Evolutionary conservation across 2,888 invertebrate genomes (phyloP).

Genomic region (Lasiommata megera): DNA sequence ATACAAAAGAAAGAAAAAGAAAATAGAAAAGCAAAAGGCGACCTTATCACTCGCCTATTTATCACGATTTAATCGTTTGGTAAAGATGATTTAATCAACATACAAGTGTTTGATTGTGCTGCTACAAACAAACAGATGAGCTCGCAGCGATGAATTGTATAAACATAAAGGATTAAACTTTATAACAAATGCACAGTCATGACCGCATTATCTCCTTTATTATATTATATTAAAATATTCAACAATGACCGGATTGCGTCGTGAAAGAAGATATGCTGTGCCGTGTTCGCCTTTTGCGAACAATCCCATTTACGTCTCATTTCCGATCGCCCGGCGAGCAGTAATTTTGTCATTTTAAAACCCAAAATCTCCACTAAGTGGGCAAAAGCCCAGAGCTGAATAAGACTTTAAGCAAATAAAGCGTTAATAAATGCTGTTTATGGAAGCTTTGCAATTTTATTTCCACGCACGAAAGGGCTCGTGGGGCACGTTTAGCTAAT

Average conservation of each 20-base stretch:
- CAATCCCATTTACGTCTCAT: slow-evolving; percentile 73
- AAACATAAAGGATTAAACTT: background rate
- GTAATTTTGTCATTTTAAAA: slow-evolving; percentile 75
- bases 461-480: slow-evolving; percentile 69
- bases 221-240: slow-evolving; percentile 45
- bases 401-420: slow-evolving; percentile 77
- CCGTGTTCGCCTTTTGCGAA: slow-evolving; percentile 57
- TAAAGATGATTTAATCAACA: no score
- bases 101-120: no score
- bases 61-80: no score
- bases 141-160: background rate
- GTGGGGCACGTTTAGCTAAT: slow-evolving; percentile 73
- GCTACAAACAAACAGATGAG: background rate
- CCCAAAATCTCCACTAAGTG: slow-evolving; percentile 59
- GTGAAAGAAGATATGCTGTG: slow-evolving; percentile 59
- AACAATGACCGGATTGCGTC: slow-evolving; percentile 60
- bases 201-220: slow-evolving; percentile 12
- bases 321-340: slow-evolving; percentile 52
- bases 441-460: slow-evolving; percentile 73
- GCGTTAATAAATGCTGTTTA: slow-evolving; percentile 77
- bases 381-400: slow-evolving; percentile 53
- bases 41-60: no score
- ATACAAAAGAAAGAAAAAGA: no score
- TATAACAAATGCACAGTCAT: slow-evolving; percentile 10
- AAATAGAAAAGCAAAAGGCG: no score